Evolutionary conservation across 2,797 vertebrate genomes (phyloP).

Genomic region (Pristis pectinata): DNA sequence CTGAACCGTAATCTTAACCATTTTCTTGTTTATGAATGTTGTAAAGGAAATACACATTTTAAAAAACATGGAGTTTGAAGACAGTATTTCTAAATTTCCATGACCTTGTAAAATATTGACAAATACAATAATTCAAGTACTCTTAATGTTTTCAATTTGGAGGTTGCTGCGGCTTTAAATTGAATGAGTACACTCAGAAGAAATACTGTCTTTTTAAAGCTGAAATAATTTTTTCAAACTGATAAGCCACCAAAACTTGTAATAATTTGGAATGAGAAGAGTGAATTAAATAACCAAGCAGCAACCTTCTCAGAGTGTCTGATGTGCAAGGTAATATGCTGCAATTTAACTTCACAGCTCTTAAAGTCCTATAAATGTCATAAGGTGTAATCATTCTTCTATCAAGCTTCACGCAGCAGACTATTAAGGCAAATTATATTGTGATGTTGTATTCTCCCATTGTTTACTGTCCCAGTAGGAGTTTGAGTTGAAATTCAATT

Average conservation of each 20-base stretch:
- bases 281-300: neutral
- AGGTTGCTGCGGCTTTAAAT: neutral
- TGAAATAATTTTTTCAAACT: conserved; percentile 23
- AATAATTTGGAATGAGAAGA: neutral
- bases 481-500: neutral
- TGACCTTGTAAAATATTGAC: neutral
- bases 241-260: neutral
- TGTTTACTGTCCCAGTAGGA: neutral
- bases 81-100: conserved; percentile 30
- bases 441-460: neutral
- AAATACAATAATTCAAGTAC: neutral
- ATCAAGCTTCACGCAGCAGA: neutral
- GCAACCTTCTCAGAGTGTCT: conserved; percentile 24
- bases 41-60: conserved; percentile 37
- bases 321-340: conserved; percentile 23
- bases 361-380: neutral
- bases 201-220: conserved; percentile 36
- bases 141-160: neutral
- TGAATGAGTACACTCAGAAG: conserved; percentile 6
- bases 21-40: neutral
- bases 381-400: neutral
- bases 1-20: neutral
- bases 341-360: neutral
- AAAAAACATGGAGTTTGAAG: conserved; percentile 37
- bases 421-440: too few relatives aligned